Evolutionary conservation across 2,888 invertebrate species (phyloP), one percentile per base, ranked within the genome.

Genomic region (Diplazon laetatorius): DNA sequence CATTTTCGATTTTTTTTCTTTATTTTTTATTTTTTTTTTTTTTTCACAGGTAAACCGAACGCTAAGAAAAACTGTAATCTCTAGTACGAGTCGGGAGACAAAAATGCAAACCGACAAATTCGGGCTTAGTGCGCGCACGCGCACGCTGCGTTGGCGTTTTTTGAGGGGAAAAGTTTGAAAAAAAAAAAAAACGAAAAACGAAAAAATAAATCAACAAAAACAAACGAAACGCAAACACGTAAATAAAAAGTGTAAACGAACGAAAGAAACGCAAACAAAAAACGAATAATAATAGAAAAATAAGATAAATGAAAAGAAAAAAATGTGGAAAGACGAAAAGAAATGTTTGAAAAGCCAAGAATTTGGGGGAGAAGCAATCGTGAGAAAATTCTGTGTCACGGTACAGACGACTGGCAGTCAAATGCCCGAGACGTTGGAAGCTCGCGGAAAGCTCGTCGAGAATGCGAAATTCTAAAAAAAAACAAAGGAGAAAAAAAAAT

Each of bases 1-100:
- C n/a, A n/a, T n/a, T n/a, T n/a, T n/a, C n/a, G n/a, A n/a, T n/a
- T n/a, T n/a, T n/a, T n/a, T n/a, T n/a, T n/a, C n/a, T n/a, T 76
- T 83, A 84, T 84, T 84, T 85, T 87, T 81, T 86, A 83, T 84
- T 82, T 89, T 89, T 84, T 87, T 85, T 87, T 83, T 87, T 87
- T 83, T 87, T 87, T 89, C 84, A 48, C 90, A 90, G 89, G 89
- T 90, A 89, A 88, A 82, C 87, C 85, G 86, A 87, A 86, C 86
- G 83, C 86, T 87, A 88, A 85, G 83, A 83, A 85, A n/a, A 77
- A 69, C 70, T 74, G 81, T 87, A 84, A 85, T 83, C 84, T 87
- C 84, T 87, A 88, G 83, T 83, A 85, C 80, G 82, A 83, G 85
- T 66, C 62, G 76, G 62, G 69, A 70, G 52, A 78, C 59, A 80